phyloP scores from a whole-genome alignment of 2,888 invertebrate genomes.

The Sipha maydis region DNA sequence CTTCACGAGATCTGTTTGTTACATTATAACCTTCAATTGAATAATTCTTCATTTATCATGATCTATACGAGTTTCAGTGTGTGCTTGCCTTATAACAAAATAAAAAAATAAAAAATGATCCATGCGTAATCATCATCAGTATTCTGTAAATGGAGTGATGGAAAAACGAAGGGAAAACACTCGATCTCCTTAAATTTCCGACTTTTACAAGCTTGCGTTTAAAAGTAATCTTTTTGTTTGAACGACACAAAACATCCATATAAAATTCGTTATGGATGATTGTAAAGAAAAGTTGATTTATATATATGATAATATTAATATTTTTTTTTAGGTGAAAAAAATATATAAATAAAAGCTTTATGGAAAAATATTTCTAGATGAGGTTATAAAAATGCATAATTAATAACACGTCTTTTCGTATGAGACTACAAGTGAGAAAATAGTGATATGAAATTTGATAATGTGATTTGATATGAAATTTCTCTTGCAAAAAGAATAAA shows the following conservation, averaged over 20 bases:
- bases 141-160: neutral
- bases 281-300: slow-evolving; percentile 23
- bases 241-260: neutral
- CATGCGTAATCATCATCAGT: neutral
- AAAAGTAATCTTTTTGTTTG: neutral
- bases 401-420: neutral
- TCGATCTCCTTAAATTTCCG: neutral
- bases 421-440: neutral
- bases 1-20: no score
- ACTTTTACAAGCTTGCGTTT: neutral
- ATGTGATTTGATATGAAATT: slow-evolving; percentile 19
- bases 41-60: no score
- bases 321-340: neutral
- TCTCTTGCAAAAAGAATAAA: neutral
- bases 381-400: slow-evolving; percentile 40
- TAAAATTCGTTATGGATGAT: neutral
- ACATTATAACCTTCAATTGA: no score
- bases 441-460: neutral
- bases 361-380: neutral
- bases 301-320: neutral
- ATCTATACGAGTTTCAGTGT: no score
- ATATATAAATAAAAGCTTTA: no score
- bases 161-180: neutral
- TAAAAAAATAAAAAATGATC: no score
- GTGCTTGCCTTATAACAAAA: no score